Evolutionary conservation across 1,140 invertebrate genomes (phyloP).

Genomic region (Oncopodura yosiiana): DNA sequence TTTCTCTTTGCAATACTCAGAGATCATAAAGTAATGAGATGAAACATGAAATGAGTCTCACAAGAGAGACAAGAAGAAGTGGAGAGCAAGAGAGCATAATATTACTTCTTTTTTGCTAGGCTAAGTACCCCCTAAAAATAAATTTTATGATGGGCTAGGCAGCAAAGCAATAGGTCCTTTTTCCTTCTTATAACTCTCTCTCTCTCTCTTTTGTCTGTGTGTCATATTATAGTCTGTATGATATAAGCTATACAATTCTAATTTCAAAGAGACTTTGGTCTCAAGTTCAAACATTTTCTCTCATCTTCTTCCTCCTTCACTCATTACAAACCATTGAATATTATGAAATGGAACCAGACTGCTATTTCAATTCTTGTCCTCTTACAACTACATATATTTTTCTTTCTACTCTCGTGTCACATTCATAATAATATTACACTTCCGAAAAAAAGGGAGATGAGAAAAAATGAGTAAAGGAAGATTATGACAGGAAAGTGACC

Average conservation of each 20-base stretch:
- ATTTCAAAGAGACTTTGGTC: neutral
- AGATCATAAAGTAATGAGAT: slow-evolving; percentile 31
- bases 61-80: neutral
- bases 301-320: neutral
- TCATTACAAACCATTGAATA: neutral
- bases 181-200: neutral
- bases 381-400: neutral
- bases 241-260: neutral
- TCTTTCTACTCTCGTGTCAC: slow-evolving; percentile 4
- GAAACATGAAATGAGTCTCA: slow-evolving; percentile 25
- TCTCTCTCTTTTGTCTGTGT: too few relatives aligned
- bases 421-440: slow-evolving; percentile 9
- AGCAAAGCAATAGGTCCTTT: neutral
- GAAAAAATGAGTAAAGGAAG: slow-evolving; percentile 5
- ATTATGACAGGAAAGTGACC: too few relatives aligned
- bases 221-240: too few relatives aligned
- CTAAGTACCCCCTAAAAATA: slow-evolving; percentile 20
- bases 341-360: too few relatives aligned
- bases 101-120: too few relatives aligned
- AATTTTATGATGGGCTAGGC: slow-evolving; percentile 12
- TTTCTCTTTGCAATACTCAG: neutral
- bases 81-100: too few relatives aligned
- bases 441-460: neutral
- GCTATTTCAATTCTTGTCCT: too few relatives aligned
- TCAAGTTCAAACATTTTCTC: neutral